Base-by-base conservation (phyloP, 2,797 vertebrate species). In the Nannoperca obscura region DNA sequence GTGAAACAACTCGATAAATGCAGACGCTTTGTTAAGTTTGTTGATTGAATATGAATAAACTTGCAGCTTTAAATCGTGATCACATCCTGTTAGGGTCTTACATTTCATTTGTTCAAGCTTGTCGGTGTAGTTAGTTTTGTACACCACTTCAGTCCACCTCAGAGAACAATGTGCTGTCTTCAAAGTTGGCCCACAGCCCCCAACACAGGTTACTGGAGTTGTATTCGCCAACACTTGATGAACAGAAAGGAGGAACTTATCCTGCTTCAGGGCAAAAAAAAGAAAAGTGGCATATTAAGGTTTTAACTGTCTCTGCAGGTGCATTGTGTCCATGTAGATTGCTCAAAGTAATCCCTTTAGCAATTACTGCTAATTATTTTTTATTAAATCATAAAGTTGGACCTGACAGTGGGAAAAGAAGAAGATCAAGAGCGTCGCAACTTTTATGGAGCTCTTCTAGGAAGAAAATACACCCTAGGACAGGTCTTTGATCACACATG, bases 301-400 rank as follows among this genome's bases (percentile, higher is more conserved):
- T 52, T 67, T 52, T 22, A 80, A 72, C 71, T 63, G 67, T 50
- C 52, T 81, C 32, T 36, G 66, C 57, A 67, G 59, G 52, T 68
- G 55, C 54, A n/a, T 36, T 3, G 8, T 46, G 42, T 12, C 2
- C 34, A 34, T 3, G 12, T 13, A 68, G 58, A 44, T 7, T 11
- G 19, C 5, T 44, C 36, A 36, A 13, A 42, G 38, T 13, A 20
- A 36, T 19, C 20, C 57, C 20, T 40, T 42, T 17, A 22, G 42
- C 3, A 62, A 15, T 47, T n/a, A 34, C 8, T 5, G 14, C 1
- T 24, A 7, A 36, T 38, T 1, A 20, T 27, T 47, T 57, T 4
- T 36, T 55, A 10, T 14, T 0, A 38, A 10, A 38, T 10, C 6
- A 38, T 38, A 10, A 4, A 49, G 15, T 52, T 57, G 27, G 54